phyloP scores from a whole-genome alignment of 1,140 invertebrate genomes.

The Whitmania pigra region DNA sequence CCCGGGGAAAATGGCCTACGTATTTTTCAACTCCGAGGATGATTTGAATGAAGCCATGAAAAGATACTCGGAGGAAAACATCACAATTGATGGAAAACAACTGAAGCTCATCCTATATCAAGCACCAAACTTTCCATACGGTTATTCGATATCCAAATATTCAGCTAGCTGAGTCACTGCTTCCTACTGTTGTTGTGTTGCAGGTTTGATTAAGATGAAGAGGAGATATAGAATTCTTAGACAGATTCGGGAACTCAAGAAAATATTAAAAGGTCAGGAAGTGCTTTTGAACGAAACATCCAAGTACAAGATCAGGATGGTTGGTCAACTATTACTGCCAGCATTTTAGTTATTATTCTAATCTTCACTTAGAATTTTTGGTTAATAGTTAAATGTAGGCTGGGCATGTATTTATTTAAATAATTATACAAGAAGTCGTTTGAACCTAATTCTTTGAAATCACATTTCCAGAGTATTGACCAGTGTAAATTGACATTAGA shows the following conservation, averaged over 20 bases:
- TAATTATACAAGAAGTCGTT: too few species aligned
- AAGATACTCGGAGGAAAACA: neutral
- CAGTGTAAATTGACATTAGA: neutral
- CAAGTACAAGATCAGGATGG: neutral
- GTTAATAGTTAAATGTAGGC: neutral
- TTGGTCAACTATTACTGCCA: neutral
- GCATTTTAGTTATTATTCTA: neutral
- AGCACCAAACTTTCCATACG: neutral
- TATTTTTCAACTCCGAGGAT: neutral
- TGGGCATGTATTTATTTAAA: too few species aligned
- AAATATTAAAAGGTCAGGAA: neutral
- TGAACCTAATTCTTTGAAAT: too few species aligned
- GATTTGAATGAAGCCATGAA: neutral
- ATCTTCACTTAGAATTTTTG: neutral
- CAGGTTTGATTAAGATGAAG: conserved; percentile 11
- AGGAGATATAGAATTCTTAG: conserved; percentile 2
- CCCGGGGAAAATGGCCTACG: neutral
- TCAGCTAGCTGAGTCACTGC: neutral
- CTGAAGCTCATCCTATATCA: neutral
- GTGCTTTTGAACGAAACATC: neutral
- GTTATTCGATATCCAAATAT: neutral
- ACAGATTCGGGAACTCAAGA: conserved; percentile 2
- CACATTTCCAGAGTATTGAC: neutral
- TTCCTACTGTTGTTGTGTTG: neutral
- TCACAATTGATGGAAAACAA: neutral